Evolutionary conservation across 2,888 invertebrate species (phyloP), one percentile per base, ranked within the genome.

Genomic region (Harpagoxenus sublaevis): DNA sequence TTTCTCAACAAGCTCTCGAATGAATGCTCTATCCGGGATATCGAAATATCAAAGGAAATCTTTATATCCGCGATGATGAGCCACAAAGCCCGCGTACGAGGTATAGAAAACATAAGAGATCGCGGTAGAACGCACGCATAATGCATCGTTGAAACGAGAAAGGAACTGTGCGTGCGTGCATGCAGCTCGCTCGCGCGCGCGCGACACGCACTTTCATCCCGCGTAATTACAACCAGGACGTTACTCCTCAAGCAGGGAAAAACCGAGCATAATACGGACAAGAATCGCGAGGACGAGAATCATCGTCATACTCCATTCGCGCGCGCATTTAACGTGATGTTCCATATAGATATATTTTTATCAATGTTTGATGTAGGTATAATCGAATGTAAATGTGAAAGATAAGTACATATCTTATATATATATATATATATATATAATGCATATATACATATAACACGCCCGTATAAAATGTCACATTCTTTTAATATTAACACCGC

Each of bases 161-260:
- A 83, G 82, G 53, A 74, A 55, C 45, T 55, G 84, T 51, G 81
- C 70, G 84, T 82, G 74, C 73, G 87, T 82, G 83, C 84, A 86
- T 84, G 23, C 3, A 55, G 55, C 55, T 55, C 15, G 55, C 55
- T 55, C 15, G 4, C 28, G 83, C 28, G 83, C 82, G 75, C 87
- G 84, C 74, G 89, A 87, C 89, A 87, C 90, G 92, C 92, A 94
- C 93, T 94, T 94, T 94, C 93, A 94, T 94, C 93, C 93, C 87
- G 91, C 89, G 94, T 94, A 94, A 94, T 94, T 94, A 94, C 94
- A 94, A 94, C 91, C 93, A 92, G 92, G 92, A 92, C 91, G 89
- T 91, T 92, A 89, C 92, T 90, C 91, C 92, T 92, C 88, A 91
- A 79, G 77, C 35, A 68, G 89, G 85, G 89, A 87, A 85, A 89